Evolutionary conservation across 2,113 vertebrate genomes (phyloP), one percentile per base, ranked within the genome.

Genomic region (Sialia sialis): DNA sequence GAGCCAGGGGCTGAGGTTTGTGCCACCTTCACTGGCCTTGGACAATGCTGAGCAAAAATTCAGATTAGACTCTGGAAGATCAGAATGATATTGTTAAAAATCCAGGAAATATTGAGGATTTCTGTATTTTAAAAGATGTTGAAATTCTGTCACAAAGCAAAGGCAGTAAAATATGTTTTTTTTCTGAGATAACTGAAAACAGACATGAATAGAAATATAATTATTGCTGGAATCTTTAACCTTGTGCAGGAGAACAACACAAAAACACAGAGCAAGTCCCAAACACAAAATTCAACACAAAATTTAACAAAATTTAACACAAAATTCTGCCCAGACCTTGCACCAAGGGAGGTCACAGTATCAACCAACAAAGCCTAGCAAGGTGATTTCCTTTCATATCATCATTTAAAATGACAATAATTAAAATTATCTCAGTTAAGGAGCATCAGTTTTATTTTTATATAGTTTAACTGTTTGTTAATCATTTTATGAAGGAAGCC

Each of bases 11-110:
- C 2, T 34, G 16, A 8, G 51, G 2, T 20, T 68, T 43, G 36
- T 16, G 8, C n/a, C n/a, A 16, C 23, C 32, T 54, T 16, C 16
- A 22, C 1, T 20, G 51, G 29, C 21, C 1, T 1, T 12, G 38
- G 68, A 5, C 4, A 8, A 16, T 7, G 36, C 58, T 39, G n/a
- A 82, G 59, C 26, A 41, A 6, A 8, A 51, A 32, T 73, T 38
- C 34, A 55, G 11, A 58, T 34, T 3, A 34, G 17, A 34, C 44
- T 16, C 11, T 14, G 19, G 2, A 39, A 49, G 3, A 34, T 79
- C 56, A 30, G 56, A 39, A 87, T 39, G 8, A 12, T 22, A 2
- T 36, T 44, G 16, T 30, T 41, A 34, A 75, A 90, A 67, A 13
- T 6, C 10, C 29, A 30, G 48, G 25, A 43, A 44, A 30, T 23